Evolutionary conservation across 2,888 invertebrate genomes (phyloP), one percentile per base, ranked within the genome.

Genomic region (Drosophila mayaguana): DNA sequence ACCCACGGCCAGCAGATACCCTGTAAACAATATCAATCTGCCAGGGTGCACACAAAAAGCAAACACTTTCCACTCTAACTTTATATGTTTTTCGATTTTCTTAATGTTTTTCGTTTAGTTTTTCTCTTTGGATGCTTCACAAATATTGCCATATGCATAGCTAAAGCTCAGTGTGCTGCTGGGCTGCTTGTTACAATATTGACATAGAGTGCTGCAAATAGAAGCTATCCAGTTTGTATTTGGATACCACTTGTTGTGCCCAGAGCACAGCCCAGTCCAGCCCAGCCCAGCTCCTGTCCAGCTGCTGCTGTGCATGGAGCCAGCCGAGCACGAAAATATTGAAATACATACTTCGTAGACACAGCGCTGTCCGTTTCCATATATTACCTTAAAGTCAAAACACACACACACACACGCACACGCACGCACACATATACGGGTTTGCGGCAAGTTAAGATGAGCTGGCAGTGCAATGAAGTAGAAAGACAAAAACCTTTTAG

Each of bases 401-500:
- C 57, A 46, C 38, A 51, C 32, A 53, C 45, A 63, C 40, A 42
- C 42, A 55, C 42, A 55, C 28, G 28, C n/a, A 38, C 28, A 28
- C 28, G 9, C 46, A 28, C 46, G 5, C 48, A 32, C 48, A 28
- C n/a, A 48, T 5, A 8, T n/a, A 11, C 11, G 14, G 48, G 20
- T 57, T 46, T 61, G 61, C 34, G 78, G 66, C 78, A 78, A 78
- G 76, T 60, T 67, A 65, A 70, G 76, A 73, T 76, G 79, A 80
- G 73, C 69, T 76, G 51, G 68, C 78, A 67, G 72, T 60, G 81
- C 80, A 80, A 75, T 81, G 81, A 81, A 78, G 80, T 69, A 70
- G 78, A 80, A 81, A 80, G 78, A 81, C 75, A 80, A 74, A 78
- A 81, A 75, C 80, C 81, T 81, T 80, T 80, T 81, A 72, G 78